phyloP scores from a whole-genome alignment of 2,888 invertebrate genomes.

The Melanostoma scalare region DNA sequence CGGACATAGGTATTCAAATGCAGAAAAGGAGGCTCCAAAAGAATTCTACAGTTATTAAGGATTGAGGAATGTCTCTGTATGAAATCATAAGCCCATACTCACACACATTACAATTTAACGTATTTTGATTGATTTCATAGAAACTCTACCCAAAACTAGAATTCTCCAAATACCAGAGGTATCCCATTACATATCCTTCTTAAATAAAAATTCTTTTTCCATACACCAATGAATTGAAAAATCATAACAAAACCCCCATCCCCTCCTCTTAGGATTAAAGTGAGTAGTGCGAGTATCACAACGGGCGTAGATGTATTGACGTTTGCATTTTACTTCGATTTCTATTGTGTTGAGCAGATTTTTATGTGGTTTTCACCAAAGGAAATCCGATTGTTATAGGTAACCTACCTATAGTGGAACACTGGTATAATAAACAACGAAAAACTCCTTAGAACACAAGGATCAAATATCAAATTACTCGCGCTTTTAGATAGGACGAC shows the following conservation, averaged over 20 bases:
- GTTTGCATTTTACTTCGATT: conserved; percentile 57
- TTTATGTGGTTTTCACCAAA: conserved; percentile 11
- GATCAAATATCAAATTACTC: conserved; percentile 67
- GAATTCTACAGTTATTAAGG: conserved; percentile 52
- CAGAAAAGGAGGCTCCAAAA: conserved; percentile 25
- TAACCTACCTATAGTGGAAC: neutral
- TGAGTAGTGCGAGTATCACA: neutral
- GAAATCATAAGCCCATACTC: too few relatives aligned
- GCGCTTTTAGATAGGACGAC: conserved; percentile 33
- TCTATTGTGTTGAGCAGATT: conserved; percentile 38
- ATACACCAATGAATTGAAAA: conserved; percentile 26
- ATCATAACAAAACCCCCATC: conserved; percentile 65
- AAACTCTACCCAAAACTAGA: conserved; percentile 2
- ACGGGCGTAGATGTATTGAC: conserved; percentile 37
- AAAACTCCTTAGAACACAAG: conserved; percentile 45
- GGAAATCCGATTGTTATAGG: conserved; percentile 56
- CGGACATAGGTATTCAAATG: conserved; percentile 21
- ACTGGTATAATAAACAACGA: conserved; percentile 27
- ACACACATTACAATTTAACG: conserved; percentile 6
- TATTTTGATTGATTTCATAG: conserved; percentile 59
- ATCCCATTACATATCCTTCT: conserved; percentile 47
- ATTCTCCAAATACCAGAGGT: conserved; percentile 52
- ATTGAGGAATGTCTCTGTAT: conserved; percentile 29
- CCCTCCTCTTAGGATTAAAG: neutral
- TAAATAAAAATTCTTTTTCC: conserved; percentile 6